phyloP scores from a whole-genome alignment of 2,888 invertebrate species.

The Meta bourneti region DNA sequence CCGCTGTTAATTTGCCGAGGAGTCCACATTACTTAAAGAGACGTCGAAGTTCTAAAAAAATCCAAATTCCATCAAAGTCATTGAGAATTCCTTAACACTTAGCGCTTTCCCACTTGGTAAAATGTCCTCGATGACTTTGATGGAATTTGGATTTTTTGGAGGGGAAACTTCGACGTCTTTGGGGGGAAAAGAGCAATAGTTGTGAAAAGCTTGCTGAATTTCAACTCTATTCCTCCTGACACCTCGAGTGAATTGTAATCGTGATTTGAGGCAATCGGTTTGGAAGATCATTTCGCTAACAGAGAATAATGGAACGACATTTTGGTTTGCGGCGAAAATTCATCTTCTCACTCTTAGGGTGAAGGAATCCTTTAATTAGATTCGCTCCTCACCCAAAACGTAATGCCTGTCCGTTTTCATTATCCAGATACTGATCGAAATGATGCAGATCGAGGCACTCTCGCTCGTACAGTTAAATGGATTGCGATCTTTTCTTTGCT shows the following conservation, averaged over 20 bases:
- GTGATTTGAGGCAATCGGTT: constrained; percentile 48
- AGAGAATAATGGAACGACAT: constrained; percentile 50
- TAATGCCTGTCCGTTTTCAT: constrained; percentile 53
- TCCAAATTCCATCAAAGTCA: no score
- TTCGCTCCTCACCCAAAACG: constrained; percentile 38
- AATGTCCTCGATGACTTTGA: no score
- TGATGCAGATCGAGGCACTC: constrained; percentile 29
- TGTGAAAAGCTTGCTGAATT: constrained; percentile 34
- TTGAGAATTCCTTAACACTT: no score
- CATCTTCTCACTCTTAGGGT: constrained; percentile 13
- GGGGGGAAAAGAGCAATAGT: no score
- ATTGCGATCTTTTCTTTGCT: not conserved
- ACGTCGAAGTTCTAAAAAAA: not conserved
- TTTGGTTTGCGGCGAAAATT: constrained; percentile 38
- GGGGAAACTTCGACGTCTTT: no score
- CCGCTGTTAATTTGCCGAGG: not conserved
- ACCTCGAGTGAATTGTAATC: constrained; percentile 51
- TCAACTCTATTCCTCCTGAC: constrained; percentile 34
- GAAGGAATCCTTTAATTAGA: constrained; percentile 56
- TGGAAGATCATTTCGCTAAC: constrained; percentile 30
- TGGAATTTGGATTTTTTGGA: no score
- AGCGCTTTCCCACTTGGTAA: no score
- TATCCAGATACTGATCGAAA: constrained; percentile 30
- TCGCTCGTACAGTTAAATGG: not conserved
- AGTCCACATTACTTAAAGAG: not conserved